Percentiles rank a stretch among this genome's conserved stretches.
Evolutionary conservation across 2,113 vertebrate species (phyloP).

Genomic region (Carlito syrichta): DNA sequence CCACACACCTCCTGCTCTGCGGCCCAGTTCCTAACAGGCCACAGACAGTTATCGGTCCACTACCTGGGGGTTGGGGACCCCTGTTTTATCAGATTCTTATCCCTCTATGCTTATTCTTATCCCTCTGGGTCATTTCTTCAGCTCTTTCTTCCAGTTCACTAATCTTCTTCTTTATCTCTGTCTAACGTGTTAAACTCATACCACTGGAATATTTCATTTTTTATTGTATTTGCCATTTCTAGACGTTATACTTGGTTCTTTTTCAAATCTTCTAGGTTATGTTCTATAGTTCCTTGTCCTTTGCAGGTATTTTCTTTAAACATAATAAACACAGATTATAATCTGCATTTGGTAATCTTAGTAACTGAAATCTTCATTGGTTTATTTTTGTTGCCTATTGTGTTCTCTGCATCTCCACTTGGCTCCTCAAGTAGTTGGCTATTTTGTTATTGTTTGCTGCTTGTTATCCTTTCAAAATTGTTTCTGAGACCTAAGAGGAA

Average conservation of each 20-base stretch:
- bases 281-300: neutral
- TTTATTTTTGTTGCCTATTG: neutral
- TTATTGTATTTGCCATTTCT: neutral
- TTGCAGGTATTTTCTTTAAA: neutral
- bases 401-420: neutral
- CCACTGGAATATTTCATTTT: neutral
- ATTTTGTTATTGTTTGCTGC: neutral
- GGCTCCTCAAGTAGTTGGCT: neutral
- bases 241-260: neutral
- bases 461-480: neutral
- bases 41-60: no score
- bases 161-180: neutral
- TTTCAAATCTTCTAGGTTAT: neutral
- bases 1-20: no score
- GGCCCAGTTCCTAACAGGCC: no score
- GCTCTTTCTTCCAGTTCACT: neutral
- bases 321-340: neutral
- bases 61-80: no score
- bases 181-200: neutral
- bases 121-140: neutral
- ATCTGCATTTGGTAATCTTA: neutral
- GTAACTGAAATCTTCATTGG: neutral
- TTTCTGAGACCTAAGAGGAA: neutral
- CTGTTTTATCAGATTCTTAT: neutral
- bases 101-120: neutral